phyloP scores from a whole-genome alignment of 2,888 invertebrate genomes.

The Folsomia manolachei region DNA sequence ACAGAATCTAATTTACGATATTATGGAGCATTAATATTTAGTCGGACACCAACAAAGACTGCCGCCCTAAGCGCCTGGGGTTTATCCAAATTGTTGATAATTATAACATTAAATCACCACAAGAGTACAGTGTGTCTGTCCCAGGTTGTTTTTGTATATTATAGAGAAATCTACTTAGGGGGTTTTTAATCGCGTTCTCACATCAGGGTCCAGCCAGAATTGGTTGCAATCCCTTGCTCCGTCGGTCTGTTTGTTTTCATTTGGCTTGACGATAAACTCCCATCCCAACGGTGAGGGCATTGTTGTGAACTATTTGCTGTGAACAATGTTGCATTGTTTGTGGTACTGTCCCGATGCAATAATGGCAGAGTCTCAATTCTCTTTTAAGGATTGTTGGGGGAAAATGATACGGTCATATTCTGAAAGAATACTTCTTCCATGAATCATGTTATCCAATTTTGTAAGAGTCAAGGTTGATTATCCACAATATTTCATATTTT shows the following conservation, averaged over 20 bases:
- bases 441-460: no score
- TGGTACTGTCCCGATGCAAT: no score
- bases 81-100: not conserved
- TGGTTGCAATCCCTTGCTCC: not conserved
- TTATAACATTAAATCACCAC: not conserved
- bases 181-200: not conserved
- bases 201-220: no score
- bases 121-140: not conserved
- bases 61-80: not conserved
- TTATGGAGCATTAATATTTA: not conserved
- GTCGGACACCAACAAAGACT: not conserved
- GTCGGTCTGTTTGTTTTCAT: not conserved
- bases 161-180: no score
- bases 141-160: no score
- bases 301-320: not conserved
- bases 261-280: not conserved
- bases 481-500: no score
- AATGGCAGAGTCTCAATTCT: no score
- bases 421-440: no score
- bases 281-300: not conserved
- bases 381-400: no score
- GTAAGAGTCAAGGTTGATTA: no score
- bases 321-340: no score
- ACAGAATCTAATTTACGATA: not conserved
- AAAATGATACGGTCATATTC: no score